phyloP scores from a whole-genome alignment of 2,113 vertebrate genomes.

The Labeo rohita region DNA sequence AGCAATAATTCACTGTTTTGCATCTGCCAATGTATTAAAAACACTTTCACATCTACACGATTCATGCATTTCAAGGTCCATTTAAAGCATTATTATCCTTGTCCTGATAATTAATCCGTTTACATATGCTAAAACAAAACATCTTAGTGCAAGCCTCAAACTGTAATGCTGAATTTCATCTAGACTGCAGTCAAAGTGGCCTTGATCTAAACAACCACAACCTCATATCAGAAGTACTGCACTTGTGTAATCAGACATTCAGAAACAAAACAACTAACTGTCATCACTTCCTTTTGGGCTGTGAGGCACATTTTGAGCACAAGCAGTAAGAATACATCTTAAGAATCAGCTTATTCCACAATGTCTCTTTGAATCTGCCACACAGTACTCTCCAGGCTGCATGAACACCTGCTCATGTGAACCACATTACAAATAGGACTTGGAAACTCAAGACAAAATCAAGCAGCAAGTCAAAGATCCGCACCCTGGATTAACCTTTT shows the following conservation, averaged over 20 bases:
- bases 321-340: not conserved
- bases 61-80: too few relatives aligned
- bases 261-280: not conserved
- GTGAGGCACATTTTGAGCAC: not conserved
- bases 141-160: not conserved
- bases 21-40: too few relatives aligned
- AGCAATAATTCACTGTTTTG: too few relatives aligned
- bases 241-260: not conserved
- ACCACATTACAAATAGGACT: not conserved
- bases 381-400: not conserved
- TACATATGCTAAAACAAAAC: not conserved
- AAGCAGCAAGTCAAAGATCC: too few relatives aligned
- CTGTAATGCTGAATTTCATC: not conserved
- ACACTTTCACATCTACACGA: too few relatives aligned
- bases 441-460: not conserved
- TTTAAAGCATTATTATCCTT: not conserved
- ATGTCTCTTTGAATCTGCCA: not conserved
- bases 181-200: not conserved
- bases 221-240: not conserved
- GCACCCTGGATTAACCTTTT: not conserved
- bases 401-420: not conserved
- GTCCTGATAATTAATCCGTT: not conserved
- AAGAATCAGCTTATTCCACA: not conserved
- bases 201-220: not conserved
- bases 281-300: not conserved